These are phyloP conservation scores for Lymantria dispar DNA, from an alignment of 2,888 invertebrate species.

Conservation along the genomic window DNA sequence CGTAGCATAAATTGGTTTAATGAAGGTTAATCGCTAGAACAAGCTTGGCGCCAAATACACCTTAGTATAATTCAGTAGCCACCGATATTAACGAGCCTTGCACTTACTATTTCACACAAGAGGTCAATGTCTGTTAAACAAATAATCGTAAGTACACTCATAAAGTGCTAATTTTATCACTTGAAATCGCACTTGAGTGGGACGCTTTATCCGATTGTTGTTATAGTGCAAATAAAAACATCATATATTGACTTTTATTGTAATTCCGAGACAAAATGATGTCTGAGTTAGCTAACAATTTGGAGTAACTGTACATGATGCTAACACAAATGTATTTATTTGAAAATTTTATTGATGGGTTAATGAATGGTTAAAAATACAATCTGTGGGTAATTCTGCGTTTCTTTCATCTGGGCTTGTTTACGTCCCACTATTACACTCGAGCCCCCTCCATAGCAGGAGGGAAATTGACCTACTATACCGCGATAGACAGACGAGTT, in stretches of 20 bases:
- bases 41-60: constrained; percentile 24
- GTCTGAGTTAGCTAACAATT: constrained; percentile 7
- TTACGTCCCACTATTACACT: no score
- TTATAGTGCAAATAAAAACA: constrained; percentile 37
- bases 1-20: constrained; percentile 15
- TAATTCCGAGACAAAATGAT: constrained; percentile 1
- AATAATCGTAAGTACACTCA: constrained; percentile 49
- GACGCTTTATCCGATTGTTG: constrained; percentile 40
- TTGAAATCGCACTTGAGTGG: constrained; percentile 42
- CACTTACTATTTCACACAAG: constrained; percentile 11
- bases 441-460: no score
- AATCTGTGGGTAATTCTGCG: no score
- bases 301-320: no score
- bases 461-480: no score
- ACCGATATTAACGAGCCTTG: constrained; percentile 15
- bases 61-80: constrained; percentile 20
- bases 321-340: no score
- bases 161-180: constrained; percentile 65
- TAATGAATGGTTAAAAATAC: no score
- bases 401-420: no score
- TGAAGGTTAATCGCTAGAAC: constrained; percentile 14
- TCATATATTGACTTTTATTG: constrained; percentile 42
- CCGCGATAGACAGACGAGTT: no score
- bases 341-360: no score
- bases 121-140: constrained; percentile 40